Evolutionary conservation across 2,888 invertebrate species (phyloP).

Genomic region (Argyra leucocephala): DNA sequence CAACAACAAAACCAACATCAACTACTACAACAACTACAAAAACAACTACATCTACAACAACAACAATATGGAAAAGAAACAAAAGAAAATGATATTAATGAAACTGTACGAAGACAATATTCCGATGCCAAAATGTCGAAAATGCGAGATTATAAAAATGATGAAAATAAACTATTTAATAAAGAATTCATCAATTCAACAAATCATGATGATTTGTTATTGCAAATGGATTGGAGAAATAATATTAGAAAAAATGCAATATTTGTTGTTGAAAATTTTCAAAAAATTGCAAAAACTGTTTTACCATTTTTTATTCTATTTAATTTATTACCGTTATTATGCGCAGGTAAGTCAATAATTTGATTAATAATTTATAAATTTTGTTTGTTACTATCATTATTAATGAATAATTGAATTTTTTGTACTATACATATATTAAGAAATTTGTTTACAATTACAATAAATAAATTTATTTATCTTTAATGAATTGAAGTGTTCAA

Average conservation of each 20-base stretch:
- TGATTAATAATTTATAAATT: background rate
- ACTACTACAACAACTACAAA: constrained; percentile 14
- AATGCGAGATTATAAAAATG: constrained; percentile 9
- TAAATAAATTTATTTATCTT: no score
- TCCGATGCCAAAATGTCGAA: constrained; percentile 4
- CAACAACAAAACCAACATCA: constrained; percentile 13
- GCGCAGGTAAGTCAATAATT: constrained; percentile 39
- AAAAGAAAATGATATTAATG: constrained; percentile 9
- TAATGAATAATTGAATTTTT: no score
- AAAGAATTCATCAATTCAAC: constrained; percentile 14
- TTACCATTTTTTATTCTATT: constrained; percentile 42
- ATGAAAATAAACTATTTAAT: constrained; percentile 1
- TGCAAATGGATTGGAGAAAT: constrained; percentile 10
- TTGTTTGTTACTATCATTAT: constrained; percentile 5
- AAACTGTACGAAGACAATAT: constrained; percentile 23
- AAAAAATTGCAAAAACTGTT: constrained; percentile 37
- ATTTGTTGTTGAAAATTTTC: constrained; percentile 34
- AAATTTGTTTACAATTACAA: no score
- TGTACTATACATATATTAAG: no score
- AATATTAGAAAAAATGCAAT: constrained; percentile 23
- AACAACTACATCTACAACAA: background rate
- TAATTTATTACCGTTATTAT: constrained; percentile 43
- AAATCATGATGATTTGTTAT: constrained; percentile 16
- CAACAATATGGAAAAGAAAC: constrained; percentile 4
- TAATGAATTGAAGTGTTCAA: no score